phyloP scores from a whole-genome alignment of 2,888 invertebrate genomes.

The Omphaloscelis lunosa region DNA sequence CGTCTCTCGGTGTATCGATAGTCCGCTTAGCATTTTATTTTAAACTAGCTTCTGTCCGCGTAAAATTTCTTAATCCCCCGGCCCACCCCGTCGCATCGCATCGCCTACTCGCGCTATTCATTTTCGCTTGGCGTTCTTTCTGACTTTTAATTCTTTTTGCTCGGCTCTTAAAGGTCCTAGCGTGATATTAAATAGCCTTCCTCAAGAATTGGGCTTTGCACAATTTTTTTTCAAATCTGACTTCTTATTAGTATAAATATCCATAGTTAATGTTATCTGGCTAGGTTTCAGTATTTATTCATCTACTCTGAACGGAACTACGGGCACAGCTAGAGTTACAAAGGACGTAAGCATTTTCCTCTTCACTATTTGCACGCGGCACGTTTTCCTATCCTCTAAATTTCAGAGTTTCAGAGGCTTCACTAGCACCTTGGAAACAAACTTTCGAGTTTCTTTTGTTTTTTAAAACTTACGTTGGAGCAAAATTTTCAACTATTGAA shows the following conservation, averaged over 20 bases:
- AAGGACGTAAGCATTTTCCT: not conserved
- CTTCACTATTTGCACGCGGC: not conserved
- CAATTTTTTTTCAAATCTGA: no score
- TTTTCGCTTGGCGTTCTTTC: no score
- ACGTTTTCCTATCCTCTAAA: not conserved
- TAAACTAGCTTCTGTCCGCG: no score
- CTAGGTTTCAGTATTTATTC: not conserved
- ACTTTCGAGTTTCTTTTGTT: conserved; percentile 9
- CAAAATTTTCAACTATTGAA: not conserved
- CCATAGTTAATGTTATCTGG: not conserved
- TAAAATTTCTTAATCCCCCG: no score
- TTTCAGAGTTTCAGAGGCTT: conserved; percentile 5
- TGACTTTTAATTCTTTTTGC: no score
- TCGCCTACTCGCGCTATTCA: no score
- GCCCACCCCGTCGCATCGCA: no score
- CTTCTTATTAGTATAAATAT: not conserved
- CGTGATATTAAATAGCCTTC: no score
- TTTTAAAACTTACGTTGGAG: not conserved
- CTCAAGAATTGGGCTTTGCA: no score
- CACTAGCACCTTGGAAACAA: not conserved
- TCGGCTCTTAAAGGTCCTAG: no score
- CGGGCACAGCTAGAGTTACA: not conserved
- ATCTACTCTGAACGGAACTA: not conserved
- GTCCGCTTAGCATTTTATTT: no score
- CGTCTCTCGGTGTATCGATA: no score